Evolutionary conservation across 1,140 invertebrate genomes (phyloP).

Genomic region (Elysia chlorotica): DNA sequence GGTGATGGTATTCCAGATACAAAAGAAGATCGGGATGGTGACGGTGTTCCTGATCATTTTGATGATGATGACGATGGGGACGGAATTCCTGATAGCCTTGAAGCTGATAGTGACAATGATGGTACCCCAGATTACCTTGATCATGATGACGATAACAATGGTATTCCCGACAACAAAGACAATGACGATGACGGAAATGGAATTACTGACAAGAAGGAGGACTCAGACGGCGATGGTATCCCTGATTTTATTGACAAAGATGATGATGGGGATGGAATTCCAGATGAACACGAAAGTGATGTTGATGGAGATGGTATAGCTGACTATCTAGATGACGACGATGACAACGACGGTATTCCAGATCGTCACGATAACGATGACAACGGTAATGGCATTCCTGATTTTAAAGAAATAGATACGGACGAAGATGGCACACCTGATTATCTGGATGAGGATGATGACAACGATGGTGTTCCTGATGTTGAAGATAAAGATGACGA

Average conservation of each 20-base stretch:
- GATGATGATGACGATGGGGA: not conserved
- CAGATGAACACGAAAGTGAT: not conserved
- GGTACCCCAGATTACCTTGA: constrained; percentile 22
- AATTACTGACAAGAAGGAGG: constrained; percentile 35
- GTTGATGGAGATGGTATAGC: constrained; percentile 34
- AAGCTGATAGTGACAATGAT: not conserved
- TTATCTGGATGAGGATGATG: constrained; percentile 9
- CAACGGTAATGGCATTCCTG: constrained; percentile 47
- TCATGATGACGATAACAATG: not conserved
- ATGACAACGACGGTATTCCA: constrained; percentile 43
- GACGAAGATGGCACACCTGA: constrained; percentile 52
- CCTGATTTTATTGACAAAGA: constrained; percentile 21
- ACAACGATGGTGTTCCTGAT: not conserved
- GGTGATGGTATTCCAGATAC: not conserved
- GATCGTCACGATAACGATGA: constrained; percentile 39
- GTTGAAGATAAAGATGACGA: constrained; percentile 1
- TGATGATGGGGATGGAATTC: not conserved
- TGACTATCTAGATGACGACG: constrained; percentile 38
- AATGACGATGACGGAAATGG: not conserved
- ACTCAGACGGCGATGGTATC: constrained; percentile 36
- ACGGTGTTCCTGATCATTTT: not conserved
- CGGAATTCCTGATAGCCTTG: not conserved
- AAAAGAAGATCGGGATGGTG: not conserved
- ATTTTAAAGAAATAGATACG: constrained; percentile 41
- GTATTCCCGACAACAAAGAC: not conserved